Evolutionary conservation across 2,888 invertebrate species (phyloP).

Genomic region (Heliconius cydno): DNA sequence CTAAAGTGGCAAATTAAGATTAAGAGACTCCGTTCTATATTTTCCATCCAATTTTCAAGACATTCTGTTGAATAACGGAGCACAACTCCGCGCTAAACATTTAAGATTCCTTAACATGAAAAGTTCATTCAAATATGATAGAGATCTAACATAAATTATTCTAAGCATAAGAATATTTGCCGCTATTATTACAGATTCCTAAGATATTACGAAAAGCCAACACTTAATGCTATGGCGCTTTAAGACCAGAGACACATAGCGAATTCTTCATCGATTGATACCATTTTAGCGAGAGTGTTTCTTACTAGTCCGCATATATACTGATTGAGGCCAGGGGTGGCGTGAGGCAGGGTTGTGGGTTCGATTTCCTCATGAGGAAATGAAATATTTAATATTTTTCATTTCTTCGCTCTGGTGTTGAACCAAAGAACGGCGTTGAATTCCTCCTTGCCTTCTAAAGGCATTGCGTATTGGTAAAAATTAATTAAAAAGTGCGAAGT

Average conservation of each 20-base stretch:
- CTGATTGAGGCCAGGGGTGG: neutral
- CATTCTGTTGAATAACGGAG: neutral
- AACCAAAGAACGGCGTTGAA: too few species aligned
- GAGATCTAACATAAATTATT: slow-evolving; percentile 6
- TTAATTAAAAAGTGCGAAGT: too few species aligned
- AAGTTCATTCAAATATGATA: neutral
- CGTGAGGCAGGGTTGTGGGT: neutral
- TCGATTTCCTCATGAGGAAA: neutral
- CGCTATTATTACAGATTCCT: slow-evolving; percentile 22
- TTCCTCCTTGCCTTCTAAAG: too few species aligned
- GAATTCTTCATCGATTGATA: slow-evolving; percentile 28
- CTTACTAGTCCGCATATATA: neutral
- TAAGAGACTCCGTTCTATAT: neutral
- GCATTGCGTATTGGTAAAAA: too few species aligned
- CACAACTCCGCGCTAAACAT: neutral
- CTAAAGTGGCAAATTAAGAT: too few species aligned
- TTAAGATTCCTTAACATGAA: neutral
- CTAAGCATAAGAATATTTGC: slow-evolving; percentile 14
- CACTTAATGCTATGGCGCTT: slow-evolving; percentile 19
- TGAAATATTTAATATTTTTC: neutral
- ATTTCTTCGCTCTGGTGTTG: too few species aligned
- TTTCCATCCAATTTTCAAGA: neutral
- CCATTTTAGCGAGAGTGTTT: neutral
- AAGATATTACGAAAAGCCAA: slow-evolving; percentile 22
- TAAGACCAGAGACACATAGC: slow-evolving; percentile 15